Base-by-base conservation (phyloP, 2,113 vertebrate species). In the Esox niger region DNA sequence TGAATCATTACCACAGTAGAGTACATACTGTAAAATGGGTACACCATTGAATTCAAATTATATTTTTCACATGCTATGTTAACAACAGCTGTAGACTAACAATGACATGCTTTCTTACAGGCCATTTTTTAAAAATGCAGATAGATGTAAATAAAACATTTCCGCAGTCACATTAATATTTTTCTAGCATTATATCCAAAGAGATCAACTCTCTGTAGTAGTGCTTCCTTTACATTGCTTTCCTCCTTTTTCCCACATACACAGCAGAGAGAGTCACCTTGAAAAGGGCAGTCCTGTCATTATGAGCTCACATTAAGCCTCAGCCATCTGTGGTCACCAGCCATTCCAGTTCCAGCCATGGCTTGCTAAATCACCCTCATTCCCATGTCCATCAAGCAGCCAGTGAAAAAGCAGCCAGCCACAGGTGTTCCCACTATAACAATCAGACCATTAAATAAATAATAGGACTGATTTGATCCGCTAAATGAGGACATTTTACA, bases 241-340 rank as follows among this genome's bases (percentile, higher is more conserved):
- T 31, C 56, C 33, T 73, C 15, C n/a, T 1, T 43, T 15, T 13
- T 49, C 38, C 43, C 60, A 60, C 69, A 20, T 77, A 65, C 52
- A n/a, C 76, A 65, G 69, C 11, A 1, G 55, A 61, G 61, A 64
- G 74, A 73, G 76, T 86, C 76, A 89, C 86, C 85, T 89, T 90
- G 82, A 71, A 77, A 84, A 86, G 80, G 81, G 60, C 77, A 79
- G 57, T 26, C 57, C 35, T 26, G 55, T 69, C 55, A 47, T 86
- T 87, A 79, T 64, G 77, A 83, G 67, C 60, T 13, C 0, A 70
- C 74, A 77, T 76, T 74, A 84, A 75, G 74, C 80, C 65, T 60
- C 62, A 62, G 73, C 86, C 89, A 87, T 87, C 87, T 88, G 86
- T 82, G 76, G 79, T 85, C 83, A 79, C 61, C 77, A 66, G 69